Evolutionary conservation across 2,888 invertebrate genomes (phyloP), one percentile per base, ranked within the genome.

Genomic region (Polyommatus iphigenia): DNA sequence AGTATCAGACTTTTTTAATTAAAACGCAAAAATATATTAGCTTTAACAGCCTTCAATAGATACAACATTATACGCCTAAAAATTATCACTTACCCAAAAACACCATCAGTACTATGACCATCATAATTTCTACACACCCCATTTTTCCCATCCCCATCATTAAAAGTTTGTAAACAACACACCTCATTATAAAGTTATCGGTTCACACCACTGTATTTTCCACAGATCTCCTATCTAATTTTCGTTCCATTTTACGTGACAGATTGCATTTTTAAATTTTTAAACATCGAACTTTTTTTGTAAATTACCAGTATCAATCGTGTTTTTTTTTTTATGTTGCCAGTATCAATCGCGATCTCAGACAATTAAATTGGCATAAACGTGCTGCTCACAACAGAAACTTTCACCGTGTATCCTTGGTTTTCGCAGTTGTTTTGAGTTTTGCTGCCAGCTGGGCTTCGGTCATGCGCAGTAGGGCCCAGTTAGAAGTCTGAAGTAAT

Each of bases 331-430:
- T 46, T 50, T 46, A 46, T 8, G 50, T 46, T 50, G 46, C 15
- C 41, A 73, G 41, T 8, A 13, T n/a, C 36, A 36, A 71, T 71
- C 73, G 50, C 50, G 73, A 50, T 50, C 46, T 46, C n/a, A 24
- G 20, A 15, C 8, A 15, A 46, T 73, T 50, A 50, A 20, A 36
- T 72, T 72, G 46, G 6, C 20, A 46, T n/a, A 73, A 41, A 24
- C 73, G 73, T 73, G 73, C 73, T 46, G 8, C 46, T 24, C 73
- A 73, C 73, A 41, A 50, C 73, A 73, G 73, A 73, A 73, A 73
- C 73, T 73, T 73, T 73, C 24, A 50, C 29, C 73, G 20, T 73
- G 36, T 72, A 73, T 73, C 73, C 73, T 46, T 73, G 24, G 24
- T 24, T 24, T 24, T 24, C 24, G 24, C 73, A n/a, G 73, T 50